Conservation (phyloP, 2,797 vertebrate genomes). For the Urophycis tenuis region DNA sequence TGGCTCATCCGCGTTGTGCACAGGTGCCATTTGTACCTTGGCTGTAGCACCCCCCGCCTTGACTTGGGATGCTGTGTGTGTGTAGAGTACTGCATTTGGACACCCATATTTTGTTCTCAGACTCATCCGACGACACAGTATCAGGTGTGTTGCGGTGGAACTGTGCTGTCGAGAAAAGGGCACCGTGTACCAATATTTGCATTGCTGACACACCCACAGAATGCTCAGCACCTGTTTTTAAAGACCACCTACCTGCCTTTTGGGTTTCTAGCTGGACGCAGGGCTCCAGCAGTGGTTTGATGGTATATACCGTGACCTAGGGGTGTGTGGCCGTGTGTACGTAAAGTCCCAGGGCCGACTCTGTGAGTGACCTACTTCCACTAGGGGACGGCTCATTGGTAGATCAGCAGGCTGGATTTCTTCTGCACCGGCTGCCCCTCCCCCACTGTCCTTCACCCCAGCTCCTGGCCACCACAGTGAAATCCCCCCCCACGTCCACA, state of each 20-base stretch:
- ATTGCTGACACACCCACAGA: not conserved
- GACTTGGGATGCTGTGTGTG: not conserved
- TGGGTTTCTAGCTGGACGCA: not conserved
- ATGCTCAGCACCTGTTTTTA: not conserved
- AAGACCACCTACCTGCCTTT: not conserved
- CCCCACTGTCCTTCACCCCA: slow-evolving; percentile 13
- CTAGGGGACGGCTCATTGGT: slow-evolving; percentile 42
- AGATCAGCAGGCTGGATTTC: slow-evolving; percentile 39
- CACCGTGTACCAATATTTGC: not conserved
- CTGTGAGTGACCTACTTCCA: slow-evolving; percentile 51
- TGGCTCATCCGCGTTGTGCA: slow-evolving; percentile 4
- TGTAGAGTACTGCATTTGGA: not conserved
- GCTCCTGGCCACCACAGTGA: not conserved
- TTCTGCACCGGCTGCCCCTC: not conserved
- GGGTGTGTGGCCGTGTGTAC: slow-evolving; percentile 12
- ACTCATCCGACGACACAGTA: not conserved
- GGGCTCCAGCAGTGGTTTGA: not conserved
- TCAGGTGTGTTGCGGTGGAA: not conserved
- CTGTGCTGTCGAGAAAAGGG: not conserved
- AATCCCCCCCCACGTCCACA: too few relatives aligned
- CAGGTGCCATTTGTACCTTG: not conserved
- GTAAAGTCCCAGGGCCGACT: slow-evolving; percentile 20
- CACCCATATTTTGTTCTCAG: not conserved
- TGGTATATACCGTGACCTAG: too few relatives aligned
- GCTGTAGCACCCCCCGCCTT: not conserved